A percentile compares a stretch with the other conserved stretches of the same genome.
Evolutionary conservation across 2,888 invertebrate genomes (phyloP).

Genomic region (Drosophila tanythrix): DNA sequence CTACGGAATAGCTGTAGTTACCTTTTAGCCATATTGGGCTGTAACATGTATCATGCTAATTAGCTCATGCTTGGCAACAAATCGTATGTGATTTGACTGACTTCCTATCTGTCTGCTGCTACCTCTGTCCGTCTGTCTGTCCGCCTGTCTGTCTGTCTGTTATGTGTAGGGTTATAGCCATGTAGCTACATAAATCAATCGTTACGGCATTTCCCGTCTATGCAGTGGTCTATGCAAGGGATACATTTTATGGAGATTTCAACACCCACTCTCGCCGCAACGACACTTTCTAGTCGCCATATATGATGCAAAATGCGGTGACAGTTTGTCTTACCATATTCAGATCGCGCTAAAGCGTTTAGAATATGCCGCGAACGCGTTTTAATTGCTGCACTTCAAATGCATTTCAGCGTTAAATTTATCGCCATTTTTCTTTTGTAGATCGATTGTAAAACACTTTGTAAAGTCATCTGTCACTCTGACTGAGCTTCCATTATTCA

Average conservation of each 20-base stretch:
- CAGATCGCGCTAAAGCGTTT: conserved; percentile 23
- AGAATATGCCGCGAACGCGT: conserved; percentile 35
- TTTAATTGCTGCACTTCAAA: conserved; percentile 38
- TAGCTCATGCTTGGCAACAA: conserved; percentile 55
- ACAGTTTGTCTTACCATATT: conserved; percentile 52
- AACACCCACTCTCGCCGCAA: conserved; percentile 58
- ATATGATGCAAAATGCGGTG: conserved; percentile 25
- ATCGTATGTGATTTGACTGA: conserved; percentile 12
- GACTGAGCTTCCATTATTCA: not conserved
- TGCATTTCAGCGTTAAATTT: conserved; percentile 9
- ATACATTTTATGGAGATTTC: conserved; percentile 53
- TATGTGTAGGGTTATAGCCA: not conserved
- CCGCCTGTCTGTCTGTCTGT: conserved; percentile 15
- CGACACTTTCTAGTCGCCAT: conserved; percentile 50
- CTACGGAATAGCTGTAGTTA: conserved; percentile 49
- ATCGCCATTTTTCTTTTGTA: not conserved
- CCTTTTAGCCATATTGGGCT: conserved; percentile 71
- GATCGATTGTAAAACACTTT: conserved; percentile 2
- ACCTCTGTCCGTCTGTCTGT: conserved; percentile 9
- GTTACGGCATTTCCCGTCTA: conserved; percentile 58
- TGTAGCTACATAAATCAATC: conserved; percentile 45
- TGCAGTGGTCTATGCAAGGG: conserved; percentile 14
- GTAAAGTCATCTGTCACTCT: not conserved
- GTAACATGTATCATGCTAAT: conserved; percentile 74
- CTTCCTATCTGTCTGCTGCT: conserved; percentile 16